Evolutionary conservation across 1,140 invertebrate genomes (phyloP).

Genomic region (Tachypleus tridentatus): DNA sequence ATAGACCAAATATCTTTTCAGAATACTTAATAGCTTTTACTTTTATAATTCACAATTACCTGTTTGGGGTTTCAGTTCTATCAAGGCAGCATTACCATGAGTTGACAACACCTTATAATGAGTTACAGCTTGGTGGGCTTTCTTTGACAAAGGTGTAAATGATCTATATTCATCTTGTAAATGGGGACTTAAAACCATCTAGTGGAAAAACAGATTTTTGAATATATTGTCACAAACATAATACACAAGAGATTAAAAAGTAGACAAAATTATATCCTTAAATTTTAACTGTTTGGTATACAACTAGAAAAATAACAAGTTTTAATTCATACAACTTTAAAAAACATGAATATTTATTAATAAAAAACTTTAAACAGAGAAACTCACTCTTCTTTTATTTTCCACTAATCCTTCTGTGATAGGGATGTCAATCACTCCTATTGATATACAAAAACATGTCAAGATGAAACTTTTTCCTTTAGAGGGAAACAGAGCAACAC

Average conservation of each 20-base stretch:
- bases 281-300: conserved; percentile 4
- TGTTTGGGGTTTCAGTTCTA: conserved; percentile 38
- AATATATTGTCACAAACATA: neutral
- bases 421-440: conserved; percentile 41
- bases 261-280: neutral
- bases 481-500: too few species aligned
- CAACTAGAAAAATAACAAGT: neutral
- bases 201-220: neutral
- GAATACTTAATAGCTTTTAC: too few species aligned
- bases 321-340: conserved; percentile 1
- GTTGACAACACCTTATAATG: conserved; percentile 33
- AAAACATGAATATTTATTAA: neutral
- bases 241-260: neutral
- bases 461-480: too few species aligned
- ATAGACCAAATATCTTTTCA: too few species aligned
- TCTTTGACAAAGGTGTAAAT: conserved; percentile 17
- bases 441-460: conserved; percentile 5
- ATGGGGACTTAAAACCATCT: conserved; percentile 31
- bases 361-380: neutral
- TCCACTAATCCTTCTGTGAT: conserved; percentile 34
- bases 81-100: conserved; percentile 30
- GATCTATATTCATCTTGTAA: conserved; percentile 24
- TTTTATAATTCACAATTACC: conserved; percentile 23
- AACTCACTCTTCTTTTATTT: conserved; percentile 22
- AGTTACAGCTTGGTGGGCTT: conserved; percentile 31